Base-by-base conservation (phyloP, 1,140 invertebrate genomes). In the Laupala kohalensis region DNA sequence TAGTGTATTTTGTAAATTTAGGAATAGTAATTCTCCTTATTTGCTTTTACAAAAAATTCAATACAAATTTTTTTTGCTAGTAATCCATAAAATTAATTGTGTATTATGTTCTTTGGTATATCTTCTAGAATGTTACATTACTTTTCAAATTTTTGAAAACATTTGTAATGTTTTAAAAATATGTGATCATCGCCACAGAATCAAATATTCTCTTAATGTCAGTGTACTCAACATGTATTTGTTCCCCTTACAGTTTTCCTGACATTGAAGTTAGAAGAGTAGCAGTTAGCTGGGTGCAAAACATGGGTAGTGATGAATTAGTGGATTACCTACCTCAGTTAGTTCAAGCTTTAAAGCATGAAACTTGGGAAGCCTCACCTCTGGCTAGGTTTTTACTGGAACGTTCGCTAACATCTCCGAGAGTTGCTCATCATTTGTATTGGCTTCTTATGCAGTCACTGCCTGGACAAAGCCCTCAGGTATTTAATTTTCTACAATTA, bases 401-500 rank as follows among this genome's bases (percentile, higher is more conserved):
- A 94, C 86, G 93, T 75, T 89, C 95, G 3, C 83, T 97, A 72
- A 85, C 88, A 25, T 95, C 93, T 63, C 91, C 95, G 0, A 85
- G 94, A 73, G 91, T 98, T 71, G 93, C 96, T 3, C 96, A 99
- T 83, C 88, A 93, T 76, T 84, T 99, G 74, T 99, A 97, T 81
- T 99, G 97, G 97, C 81, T 95, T 25, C 77, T 97, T 27, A 91
- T 90, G 53, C 92, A 94, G 78, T 88, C 85, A 69, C 81, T 92
- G 72, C 91, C 90, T 12, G 88, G 88, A 66, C 85, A 88, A 76
- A 86, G 84, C 76, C 89, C 89, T 53, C 89, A 90, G 77, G 86
- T 87, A 68, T 23, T n/a, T n/a, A n/a, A n/a, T n/a, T n/a, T n/a
- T n/a, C n/a, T n/a, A n/a, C n/a, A n/a, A n/a, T n/a, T n/a, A n/a